These are phyloP conservation scores for Hippopotamyrus pictus DNA, from an alignment of 2,797 vertebrate genomes.

Conservation along the genomic window DNA sequence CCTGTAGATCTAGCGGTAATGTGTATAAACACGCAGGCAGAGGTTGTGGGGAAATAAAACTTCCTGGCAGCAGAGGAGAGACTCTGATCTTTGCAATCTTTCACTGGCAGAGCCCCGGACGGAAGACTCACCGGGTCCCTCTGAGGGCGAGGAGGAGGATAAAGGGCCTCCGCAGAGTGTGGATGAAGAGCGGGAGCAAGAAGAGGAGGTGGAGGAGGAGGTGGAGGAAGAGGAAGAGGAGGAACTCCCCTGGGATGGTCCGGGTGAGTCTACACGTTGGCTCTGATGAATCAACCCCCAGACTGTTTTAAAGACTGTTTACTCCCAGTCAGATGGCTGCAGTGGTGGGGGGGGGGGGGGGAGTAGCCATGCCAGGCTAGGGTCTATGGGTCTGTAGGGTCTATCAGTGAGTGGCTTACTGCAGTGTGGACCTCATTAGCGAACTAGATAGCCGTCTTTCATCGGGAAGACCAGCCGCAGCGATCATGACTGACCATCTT, in stretches of 20 bases:
- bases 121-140: conserved; percentile 46
- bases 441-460: background rate
- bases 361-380: background rate
- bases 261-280: conserved; percentile 66
- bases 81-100: background rate
- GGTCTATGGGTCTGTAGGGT: too few relatives aligned
- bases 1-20: background rate
- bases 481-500: background rate
- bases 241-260: conserved; percentile 63
- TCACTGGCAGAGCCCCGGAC: conserved; percentile 50
- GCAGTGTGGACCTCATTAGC: background rate
- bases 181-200: conserved; percentile 37
- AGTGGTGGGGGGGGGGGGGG: background rate
- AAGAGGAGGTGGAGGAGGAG: conserved; percentile 37
- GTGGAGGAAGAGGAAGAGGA: conserved; percentile 43
- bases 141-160: conserved; percentile 52
- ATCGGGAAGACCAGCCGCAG: background rate
- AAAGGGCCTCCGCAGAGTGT: conserved; percentile 41
- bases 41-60: background rate
- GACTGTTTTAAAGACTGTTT: background rate
- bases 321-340: background rate
- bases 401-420: background rate
- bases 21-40: background rate
- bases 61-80: background rate
- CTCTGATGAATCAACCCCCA: background rate